These are phyloP conservation scores for Nycticebus coucang DNA, from an alignment of 2,113 vertebrate species.

Conservation along the genomic window DNA sequence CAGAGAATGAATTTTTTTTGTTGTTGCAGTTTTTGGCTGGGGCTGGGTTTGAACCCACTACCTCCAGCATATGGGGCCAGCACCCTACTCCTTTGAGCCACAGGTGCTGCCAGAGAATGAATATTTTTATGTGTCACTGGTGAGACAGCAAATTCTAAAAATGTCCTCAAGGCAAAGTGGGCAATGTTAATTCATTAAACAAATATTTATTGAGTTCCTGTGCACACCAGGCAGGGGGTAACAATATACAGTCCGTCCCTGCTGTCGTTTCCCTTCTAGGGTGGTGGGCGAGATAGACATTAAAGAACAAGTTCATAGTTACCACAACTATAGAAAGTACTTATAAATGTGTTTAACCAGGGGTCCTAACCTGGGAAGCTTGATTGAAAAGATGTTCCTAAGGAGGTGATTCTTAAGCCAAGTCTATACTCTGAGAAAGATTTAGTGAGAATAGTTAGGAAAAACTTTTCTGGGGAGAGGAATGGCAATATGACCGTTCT, in stretches of 20 bases:
- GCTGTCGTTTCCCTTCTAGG: not conserved
- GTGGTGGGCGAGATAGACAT: fast-evolving
- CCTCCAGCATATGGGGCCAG: too few relatives aligned
- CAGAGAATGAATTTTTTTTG: not conserved
- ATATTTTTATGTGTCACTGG: not conserved
- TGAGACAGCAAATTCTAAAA: not conserved
- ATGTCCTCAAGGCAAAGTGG: not conserved
- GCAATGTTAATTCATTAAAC: not conserved
- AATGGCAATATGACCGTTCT: fast-evolving
- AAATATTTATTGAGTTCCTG: not conserved
- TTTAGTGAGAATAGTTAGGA: fast-evolving
- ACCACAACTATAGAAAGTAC: not conserved
- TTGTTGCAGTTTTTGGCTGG: too few relatives aligned
- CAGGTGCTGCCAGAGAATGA: not conserved
- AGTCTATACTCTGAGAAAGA: not conserved
- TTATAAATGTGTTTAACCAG: not conserved
- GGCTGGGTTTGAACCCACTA: too few relatives aligned
- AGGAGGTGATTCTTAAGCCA: not conserved
- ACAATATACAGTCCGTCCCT: fast-evolving
- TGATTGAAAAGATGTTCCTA: not conserved
- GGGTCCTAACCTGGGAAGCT: not conserved
- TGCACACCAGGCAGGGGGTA: not conserved
- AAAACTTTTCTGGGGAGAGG: not conserved
- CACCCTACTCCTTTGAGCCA: too few relatives aligned
- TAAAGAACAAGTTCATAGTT: not conserved